These are phyloP conservation scores for Hapalemur alaotrensis DNA, from an alignment of 2,797 vertebrate species.

Conservation along the genomic window DNA sequence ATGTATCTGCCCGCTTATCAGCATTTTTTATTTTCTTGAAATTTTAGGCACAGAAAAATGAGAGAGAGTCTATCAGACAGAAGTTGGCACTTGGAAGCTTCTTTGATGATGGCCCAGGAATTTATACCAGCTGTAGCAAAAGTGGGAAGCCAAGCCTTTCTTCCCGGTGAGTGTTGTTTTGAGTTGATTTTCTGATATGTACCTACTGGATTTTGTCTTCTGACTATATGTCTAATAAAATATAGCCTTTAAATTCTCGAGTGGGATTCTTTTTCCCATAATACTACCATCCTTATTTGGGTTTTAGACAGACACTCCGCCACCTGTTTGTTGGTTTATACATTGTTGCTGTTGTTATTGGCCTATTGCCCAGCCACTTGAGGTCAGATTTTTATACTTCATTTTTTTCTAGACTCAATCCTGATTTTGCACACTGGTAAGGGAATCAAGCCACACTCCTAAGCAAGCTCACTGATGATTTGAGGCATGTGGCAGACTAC, in stretches of 20 bases:
- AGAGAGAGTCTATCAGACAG: conserved; percentile 98
- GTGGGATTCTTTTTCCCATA: not conserved
- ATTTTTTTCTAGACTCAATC: not conserved
- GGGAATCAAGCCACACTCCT: not conserved
- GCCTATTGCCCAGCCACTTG: not conserved
- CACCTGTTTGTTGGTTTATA: not conserved
- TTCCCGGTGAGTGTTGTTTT: conserved; percentile 89
- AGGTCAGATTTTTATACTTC: conserved; percentile 47
- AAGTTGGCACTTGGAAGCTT: conserved; percentile 98
- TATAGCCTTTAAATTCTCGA: not conserved
- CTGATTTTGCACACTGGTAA: not conserved
- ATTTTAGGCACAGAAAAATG: conserved; percentile 98
- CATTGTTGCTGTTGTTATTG: not conserved
- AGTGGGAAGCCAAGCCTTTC: conserved; percentile 98
- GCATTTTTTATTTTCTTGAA: conserved; percentile 41
- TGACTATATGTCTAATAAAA: not conserved
- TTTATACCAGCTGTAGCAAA: conserved; percentile 98
- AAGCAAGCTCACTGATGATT: not conserved
- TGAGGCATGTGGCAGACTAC: not conserved
- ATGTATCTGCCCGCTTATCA: not conserved
- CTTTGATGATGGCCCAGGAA: conserved; percentile 98
- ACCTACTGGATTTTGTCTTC: not conserved
- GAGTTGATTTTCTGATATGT: not conserved
- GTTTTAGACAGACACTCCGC: not conserved
- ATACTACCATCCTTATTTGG: not conserved